Evolutionary conservation across 2,797 vertebrate species (phyloP).

Genomic region (Coreius guichenoti): DNA sequence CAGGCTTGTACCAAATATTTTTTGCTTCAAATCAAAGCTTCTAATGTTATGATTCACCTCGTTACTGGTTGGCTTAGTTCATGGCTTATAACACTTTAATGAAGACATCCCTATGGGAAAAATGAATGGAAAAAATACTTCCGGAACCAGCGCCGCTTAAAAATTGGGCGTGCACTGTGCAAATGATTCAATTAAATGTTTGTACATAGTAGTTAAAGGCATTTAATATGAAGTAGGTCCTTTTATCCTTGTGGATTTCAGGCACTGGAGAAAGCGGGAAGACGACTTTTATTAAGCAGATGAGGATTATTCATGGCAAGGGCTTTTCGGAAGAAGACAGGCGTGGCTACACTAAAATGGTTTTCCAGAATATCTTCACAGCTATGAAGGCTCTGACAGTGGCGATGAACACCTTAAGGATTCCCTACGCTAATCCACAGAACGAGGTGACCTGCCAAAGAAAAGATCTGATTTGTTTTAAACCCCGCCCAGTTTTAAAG

Average conservation of each 20-base stretch:
- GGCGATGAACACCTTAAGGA: slow-evolving; percentile 77
- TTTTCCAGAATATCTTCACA: slow-evolving; percentile 83
- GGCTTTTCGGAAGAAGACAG: slow-evolving; percentile 82
- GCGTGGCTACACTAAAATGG: slow-evolving; percentile 75
- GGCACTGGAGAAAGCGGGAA: slow-evolving; percentile 84
- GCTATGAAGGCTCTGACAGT: slow-evolving; percentile 76
- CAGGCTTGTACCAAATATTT: neutral
- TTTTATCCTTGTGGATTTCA: slow-evolving; percentile 48
- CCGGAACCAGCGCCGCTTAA: too few relatives aligned
- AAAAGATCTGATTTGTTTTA: neutral
- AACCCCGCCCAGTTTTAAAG: neutral
- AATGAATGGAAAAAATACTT: too few relatives aligned
- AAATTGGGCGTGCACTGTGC: too few relatives aligned
- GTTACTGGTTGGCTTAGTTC: neutral
- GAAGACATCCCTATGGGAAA: too few relatives aligned
- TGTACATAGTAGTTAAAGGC: neutral
- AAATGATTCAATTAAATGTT: neutral
- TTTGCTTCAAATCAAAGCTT: neutral
- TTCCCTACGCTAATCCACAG: slow-evolving; percentile 76
- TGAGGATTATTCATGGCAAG: slow-evolving; percentile 83
- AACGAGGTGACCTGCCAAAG: slow-evolving; percentile 72
- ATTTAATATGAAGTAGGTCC: neutral
- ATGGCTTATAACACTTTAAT: neutral
- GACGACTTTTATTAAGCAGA: slow-evolving; percentile 84
- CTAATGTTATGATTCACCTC: neutral